Percentiles rank a stretch among this genome's conserved stretches.
Evolutionary conservation across 1,140 invertebrate genomes (phyloP).

Genomic region (Musca domestica): DNA sequence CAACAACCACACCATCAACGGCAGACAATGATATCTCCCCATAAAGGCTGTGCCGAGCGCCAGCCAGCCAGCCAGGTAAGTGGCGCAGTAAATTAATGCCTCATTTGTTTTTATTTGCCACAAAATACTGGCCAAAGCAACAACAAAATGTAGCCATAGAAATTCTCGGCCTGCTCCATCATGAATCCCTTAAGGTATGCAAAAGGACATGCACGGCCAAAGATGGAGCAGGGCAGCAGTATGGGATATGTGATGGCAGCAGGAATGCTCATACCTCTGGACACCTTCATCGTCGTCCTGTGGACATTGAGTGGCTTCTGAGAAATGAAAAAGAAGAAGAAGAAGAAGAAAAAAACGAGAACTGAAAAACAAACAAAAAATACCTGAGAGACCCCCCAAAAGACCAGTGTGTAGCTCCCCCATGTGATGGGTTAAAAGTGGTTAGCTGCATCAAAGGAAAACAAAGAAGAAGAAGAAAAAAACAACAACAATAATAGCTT

Average conservation of each 20-base stretch:
- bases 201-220: too few species aligned
- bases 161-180: too few species aligned
- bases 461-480: neutral
- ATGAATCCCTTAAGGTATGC: too few species aligned
- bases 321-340: too few species aligned
- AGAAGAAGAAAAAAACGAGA: neutral
- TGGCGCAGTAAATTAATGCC: slow-evolving; percentile 45
- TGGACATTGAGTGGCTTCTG: slow-evolving; percentile 18
- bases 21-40: too few species aligned
- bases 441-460: neutral
- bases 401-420: neutral
- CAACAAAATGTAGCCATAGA: too few species aligned
- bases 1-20: too few species aligned
- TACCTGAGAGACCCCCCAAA: neutral
- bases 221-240: too few species aligned
- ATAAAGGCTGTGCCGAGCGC: too few species aligned
- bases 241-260: too few species aligned
- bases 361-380: neutral
- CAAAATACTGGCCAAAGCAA: slow-evolving; percentile 1
- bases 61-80: slow-evolving; percentile 1
- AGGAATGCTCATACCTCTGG: too few species aligned
- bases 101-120: slow-evolving; percentile 38
- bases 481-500: neutral
- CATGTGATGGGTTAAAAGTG: neutral
- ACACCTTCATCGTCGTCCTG: too few species aligned